Base-by-base conservation (phyloP, 2,888 invertebrate genomes). In the Gisinianus flammeolus region DNA sequence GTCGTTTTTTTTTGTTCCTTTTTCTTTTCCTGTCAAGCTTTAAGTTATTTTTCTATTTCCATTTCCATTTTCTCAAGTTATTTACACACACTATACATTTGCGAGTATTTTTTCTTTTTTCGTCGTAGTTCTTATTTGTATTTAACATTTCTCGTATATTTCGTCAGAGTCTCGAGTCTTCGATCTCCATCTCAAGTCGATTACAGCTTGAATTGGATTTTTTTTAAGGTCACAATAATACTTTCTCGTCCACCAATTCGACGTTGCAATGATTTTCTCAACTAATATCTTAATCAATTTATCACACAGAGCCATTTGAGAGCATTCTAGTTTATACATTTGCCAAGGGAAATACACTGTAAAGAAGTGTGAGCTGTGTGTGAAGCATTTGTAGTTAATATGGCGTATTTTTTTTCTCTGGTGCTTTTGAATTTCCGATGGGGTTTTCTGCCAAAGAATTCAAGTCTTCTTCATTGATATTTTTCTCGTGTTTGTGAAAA, bases 261-360 rank as follows among this genome's bases (percentile, higher is more conserved):
- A 6, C 19, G 44, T 16, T 44, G 44, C 12, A 44, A 44, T 4
- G 2, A n/a, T 4, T 4, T 44, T 44, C 44, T 16, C 44, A 44
- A 28, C 62, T 62, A 62, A 62, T 62, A 62, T 62, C 62, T 62
- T 62, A 62, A 62, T 62, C 62, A 22, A 62, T 62, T 62, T 62
- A 62, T 62, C 62, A 62, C 22, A n/a, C 56, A 58, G 16, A 44
- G 16, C 6, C 6, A 44, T n/a, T n/a, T n/a, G n/a, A n/a, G n/a
- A n/a, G n/a, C n/a, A n/a, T n/a, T n/a, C n/a, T n/a, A n/a, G n/a
- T n/a, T n/a, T n/a, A n/a, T n/a, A n/a, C n/a, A n/a, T n/a, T n/a
- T n/a, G n/a, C n/a, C n/a, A n/a, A n/a, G n/a, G n/a, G n/a, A n/a
- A n/a, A n/a, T n/a, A n/a, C n/a, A n/a, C n/a, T n/a, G n/a, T n/a